Conservation (phyloP, 2,113 vertebrate genomes). For the Crotalus tigris region DNA sequence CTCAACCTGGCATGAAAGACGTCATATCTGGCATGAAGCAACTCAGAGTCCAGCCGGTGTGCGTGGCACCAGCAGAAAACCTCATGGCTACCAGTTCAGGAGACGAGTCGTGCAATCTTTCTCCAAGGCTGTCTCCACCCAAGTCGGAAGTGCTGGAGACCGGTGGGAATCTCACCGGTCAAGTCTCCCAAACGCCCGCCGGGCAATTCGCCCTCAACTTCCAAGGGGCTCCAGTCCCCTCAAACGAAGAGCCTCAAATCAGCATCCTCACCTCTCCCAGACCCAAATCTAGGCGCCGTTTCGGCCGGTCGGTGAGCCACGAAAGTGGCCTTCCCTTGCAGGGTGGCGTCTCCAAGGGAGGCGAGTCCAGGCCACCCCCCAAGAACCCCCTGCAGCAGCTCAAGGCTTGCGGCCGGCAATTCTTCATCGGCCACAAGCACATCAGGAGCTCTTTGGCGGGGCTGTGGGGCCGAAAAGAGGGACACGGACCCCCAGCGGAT, state of each 20-base stretch:
- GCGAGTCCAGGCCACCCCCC: rapidly evolving
- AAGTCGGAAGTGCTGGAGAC: background rate
- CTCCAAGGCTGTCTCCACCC: background rate
- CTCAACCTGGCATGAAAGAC: background rate
- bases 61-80: background rate
- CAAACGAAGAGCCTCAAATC: rapidly evolving
- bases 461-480: background rate
- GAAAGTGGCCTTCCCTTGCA: conserved; percentile 29
- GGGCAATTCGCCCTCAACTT: background rate
- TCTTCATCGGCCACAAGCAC: conserved; percentile 28
- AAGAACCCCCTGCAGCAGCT: conserved; percentile 3
- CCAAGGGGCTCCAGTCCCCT: background rate
- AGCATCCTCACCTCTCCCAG: background rate
- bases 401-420: background rate
- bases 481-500: rapidly evolving
- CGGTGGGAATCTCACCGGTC: rapidly evolving
- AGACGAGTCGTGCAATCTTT: background rate
- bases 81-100: rapidly evolving
- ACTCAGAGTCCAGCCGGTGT: background rate
- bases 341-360: background rate
- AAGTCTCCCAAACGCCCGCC: background rate
- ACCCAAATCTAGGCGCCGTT: conserved; percentile 1
- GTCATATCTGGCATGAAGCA: background rate
- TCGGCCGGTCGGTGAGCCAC: conserved; percentile 39
- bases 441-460: background rate